These are phyloP conservation scores for Oscheius onirici DNA, from an alignment of 2,888 invertebrate genomes.

Conservation along the genomic window DNA sequence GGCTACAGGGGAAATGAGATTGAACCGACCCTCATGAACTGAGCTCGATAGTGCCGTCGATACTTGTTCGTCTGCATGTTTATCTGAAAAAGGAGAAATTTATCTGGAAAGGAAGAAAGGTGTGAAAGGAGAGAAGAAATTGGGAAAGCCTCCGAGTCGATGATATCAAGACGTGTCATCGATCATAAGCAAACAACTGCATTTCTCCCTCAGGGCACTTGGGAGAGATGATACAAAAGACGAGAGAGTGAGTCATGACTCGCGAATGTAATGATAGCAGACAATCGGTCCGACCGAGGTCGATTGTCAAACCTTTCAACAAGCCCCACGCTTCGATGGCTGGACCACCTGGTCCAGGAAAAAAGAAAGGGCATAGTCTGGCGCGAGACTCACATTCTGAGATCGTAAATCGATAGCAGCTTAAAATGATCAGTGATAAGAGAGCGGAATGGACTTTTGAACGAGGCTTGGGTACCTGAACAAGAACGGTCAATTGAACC, in stretches of 20 bases:
- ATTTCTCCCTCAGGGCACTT: neutral
- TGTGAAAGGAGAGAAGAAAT: neutral
- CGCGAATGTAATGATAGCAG: neutral
- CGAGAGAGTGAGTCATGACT: no score
- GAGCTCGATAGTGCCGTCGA: constrained; percentile 9
- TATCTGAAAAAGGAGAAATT: neutral
- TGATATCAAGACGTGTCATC: constrained; percentile 19
- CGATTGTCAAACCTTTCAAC: neutral
- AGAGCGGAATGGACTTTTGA: no score
- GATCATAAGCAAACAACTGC: constrained; percentile 3
- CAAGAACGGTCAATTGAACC: no score
- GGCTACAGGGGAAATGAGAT: neutral
- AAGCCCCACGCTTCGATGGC: neutral
- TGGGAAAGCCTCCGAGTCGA: neutral
- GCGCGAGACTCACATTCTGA: neutral
- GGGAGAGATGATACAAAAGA: neutral
- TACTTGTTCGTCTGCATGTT: constrained; percentile 28
- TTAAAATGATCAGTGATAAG: no score
- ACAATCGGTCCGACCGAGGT: neutral
- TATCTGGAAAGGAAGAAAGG: neutral
- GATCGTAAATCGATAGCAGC: neutral
- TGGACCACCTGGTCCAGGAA: neutral
- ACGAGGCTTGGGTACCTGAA: no score
- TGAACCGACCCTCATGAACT: constrained; percentile 19
- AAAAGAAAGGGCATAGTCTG: neutral